Base-by-base conservation (phyloP, 1,140 invertebrate genomes). In the Drosophila nigrodunni region DNA sequence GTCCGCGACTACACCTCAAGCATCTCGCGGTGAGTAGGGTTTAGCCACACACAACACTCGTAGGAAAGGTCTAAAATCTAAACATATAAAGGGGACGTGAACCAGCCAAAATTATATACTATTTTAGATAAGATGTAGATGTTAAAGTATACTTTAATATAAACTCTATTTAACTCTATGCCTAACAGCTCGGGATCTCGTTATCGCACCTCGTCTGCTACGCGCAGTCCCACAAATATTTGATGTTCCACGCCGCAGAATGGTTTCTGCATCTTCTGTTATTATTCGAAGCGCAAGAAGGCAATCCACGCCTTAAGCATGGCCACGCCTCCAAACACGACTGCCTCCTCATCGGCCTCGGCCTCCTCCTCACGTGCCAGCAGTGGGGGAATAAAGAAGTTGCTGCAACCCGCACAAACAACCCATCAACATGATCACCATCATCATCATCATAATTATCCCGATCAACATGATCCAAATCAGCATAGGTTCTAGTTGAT, bases 181-280 rank as follows among this genome's bases (percentile, higher is more conserved):
- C 37, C 37, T n/a, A 43, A 10, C 35, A 92, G 91, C 15, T 87
- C 91, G 6, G 87, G 87, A 34, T 91, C 91, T 0, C 90, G 79
- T 9, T 91, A 91, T 54, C 87, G 91, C 41, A 92, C 90, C 39
- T 88, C 91, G 6, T 92, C 91, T 39, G 83, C 86, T 13, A 81
- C 91, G 0, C 90, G 91, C 39, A 92, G 91, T 61, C 91, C 91
- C 2, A 92, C 91, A 76, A 92, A 92, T 43, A 92, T 92, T 92
- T 92, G 91, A 92, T 92, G 89, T 91, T 75, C 90, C 76, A 92
- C 91, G 76, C 90, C 91, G 67, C 91, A 92, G 83, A 92, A 92
- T 82, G 91, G 91, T 46, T 92, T 92, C 80, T 92, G 91, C 76
- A 92, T 92, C 55, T 92, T 92, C 65, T 92, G 91, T 73, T 92